phyloP scores from a whole-genome alignment of 2,113 vertebrate species.

The Macquaria australasica region DNA sequence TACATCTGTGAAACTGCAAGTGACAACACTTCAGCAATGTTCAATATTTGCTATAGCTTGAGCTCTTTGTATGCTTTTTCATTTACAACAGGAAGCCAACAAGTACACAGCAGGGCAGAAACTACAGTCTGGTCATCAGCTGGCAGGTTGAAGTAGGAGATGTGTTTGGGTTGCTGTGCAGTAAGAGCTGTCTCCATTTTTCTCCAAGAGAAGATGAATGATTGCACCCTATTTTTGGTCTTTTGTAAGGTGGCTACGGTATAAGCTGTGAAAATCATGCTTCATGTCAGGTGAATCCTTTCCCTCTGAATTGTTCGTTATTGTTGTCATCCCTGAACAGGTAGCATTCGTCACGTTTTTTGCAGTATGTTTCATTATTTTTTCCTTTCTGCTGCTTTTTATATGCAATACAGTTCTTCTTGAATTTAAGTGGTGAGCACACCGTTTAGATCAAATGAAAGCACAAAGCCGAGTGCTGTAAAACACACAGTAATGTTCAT shows the following conservation, averaged over 20 bases:
- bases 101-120: conserved; percentile 5
- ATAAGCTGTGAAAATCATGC: conserved; percentile 50
- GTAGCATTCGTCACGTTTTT: conserved; percentile 10
- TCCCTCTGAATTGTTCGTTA: conserved; percentile 14
- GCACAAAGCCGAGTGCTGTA: conserved; percentile 36
- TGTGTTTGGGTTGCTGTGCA: conserved; percentile 32
- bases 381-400: conserved; percentile 43
- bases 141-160: background rate
- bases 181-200: background rate
- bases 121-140: conserved; percentile 9
- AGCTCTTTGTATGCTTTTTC: conserved; percentile 34
- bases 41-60: conserved; percentile 34
- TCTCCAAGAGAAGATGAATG: conserved; percentile 24
- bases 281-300: conserved; percentile 29
- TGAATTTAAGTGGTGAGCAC: background rate
- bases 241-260: conserved; percentile 50
- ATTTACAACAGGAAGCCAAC: conserved; percentile 17
- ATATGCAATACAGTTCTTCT: conserved; percentile 32
- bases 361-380: conserved; percentile 24
- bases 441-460: conserved; percentile 31
- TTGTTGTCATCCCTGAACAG: conserved; percentile 33
- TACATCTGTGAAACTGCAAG: conserved; percentile 36
- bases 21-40: conserved; percentile 9
- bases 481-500: conserved; percentile 18
- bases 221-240: conserved; percentile 36